Evolutionary conservation across 2,797 vertebrate species (phyloP).

Genomic region (Anniella stebbinsi): DNA sequence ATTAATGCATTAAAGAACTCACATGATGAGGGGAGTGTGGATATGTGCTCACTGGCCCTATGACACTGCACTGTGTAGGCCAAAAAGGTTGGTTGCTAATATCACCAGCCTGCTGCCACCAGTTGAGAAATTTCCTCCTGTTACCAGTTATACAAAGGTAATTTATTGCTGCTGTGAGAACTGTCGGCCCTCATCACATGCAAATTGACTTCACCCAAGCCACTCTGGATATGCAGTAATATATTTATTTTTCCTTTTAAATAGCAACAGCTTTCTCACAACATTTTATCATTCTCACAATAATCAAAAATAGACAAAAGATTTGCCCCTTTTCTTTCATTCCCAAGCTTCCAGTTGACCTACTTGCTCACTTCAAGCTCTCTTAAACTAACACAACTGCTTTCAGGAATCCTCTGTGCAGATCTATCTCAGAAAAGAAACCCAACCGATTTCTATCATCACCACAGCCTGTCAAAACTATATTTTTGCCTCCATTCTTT

Average conservation of each 20-base stretch:
- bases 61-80: too few relatives aligned
- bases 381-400: too few relatives aligned
- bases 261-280: too few relatives aligned
- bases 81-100: not conserved
- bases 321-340: too few relatives aligned
- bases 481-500: not conserved
- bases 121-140: not conserved
- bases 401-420: too few relatives aligned
- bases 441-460: not conserved
- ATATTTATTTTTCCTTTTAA: too few relatives aligned
- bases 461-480: not conserved
- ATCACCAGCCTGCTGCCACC: not conserved
- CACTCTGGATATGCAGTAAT: not conserved
- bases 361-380: not conserved
- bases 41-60: too few relatives aligned
- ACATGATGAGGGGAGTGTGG: too few relatives aligned
- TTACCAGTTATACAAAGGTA: not conserved
- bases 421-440: not conserved
- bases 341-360: not conserved
- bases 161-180: not conserved
- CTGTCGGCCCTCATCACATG: not conserved
- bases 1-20: not conserved
- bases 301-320: too few relatives aligned
- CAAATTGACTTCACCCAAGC: not conserved
- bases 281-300: too few relatives aligned